Conservation (phyloP, 2,797 vertebrate species). For the Microchirus variegatus region DNA sequence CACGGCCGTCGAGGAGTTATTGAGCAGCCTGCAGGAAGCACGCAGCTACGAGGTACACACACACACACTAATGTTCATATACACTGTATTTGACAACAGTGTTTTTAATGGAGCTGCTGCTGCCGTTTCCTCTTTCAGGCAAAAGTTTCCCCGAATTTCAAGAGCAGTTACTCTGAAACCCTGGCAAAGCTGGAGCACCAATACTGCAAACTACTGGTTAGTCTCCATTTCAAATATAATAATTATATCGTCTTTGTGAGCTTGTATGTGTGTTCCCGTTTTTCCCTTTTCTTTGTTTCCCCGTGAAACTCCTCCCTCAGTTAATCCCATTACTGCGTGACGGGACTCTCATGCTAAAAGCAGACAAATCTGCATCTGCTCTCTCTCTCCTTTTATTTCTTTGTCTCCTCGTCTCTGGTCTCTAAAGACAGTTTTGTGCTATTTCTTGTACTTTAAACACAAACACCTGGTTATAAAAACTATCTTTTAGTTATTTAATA, state of each 20-base stretch:
- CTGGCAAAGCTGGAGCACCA: conserved; percentile 94
- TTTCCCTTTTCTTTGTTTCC: conserved; percentile 34
- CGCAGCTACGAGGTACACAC: conserved; percentile 86
- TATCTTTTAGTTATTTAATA: no score
- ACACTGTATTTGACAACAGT: background rate
- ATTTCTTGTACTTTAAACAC: background rate
- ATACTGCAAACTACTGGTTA: conserved; percentile 96
- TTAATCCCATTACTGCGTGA: conserved; percentile 67
- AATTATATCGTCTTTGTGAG: no score
- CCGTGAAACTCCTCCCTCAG: conserved; percentile 11
- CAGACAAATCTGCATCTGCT: conserved; percentile 43
- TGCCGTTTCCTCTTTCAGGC: conserved; percentile 71
- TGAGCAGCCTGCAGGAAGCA: conserved; percentile 90
- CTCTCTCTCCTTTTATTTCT: background rate
- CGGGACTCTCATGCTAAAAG: conserved; percentile 24
- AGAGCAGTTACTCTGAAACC: conserved; percentile 90
- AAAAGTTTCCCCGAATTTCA: conserved; percentile 92
- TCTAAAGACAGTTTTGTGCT: background rate
- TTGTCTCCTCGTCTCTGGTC: conserved; percentile 3
- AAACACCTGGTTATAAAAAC: background rate
- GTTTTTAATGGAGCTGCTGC: background rate
- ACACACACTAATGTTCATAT: background rate
- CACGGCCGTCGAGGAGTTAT: conserved; percentile 88
- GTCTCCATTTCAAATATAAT: conserved; percentile 44
- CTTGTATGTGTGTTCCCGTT: background rate